Evolutionary conservation across 2,888 invertebrate genomes (phyloP).

Genomic region (Catotricha subobsoleta): DNA sequence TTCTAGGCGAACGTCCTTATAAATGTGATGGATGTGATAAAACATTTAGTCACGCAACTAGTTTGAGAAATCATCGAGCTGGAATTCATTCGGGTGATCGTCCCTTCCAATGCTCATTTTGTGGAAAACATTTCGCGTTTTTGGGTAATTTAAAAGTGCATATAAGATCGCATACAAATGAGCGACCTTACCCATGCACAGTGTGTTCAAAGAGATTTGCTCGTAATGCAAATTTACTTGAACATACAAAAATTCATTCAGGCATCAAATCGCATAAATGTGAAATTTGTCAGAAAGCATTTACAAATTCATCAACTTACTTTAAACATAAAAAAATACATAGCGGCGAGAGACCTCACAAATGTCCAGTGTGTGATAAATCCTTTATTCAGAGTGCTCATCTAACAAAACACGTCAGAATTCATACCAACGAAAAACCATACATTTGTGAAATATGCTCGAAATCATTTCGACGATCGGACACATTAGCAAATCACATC

Average conservation of each 20-base stretch:
- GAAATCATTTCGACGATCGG: conserved; percentile 9
- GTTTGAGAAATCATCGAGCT: conserved; percentile 8
- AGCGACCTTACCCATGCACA: conserved; percentile 8
- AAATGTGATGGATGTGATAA: conserved; percentile 9
- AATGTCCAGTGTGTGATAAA: conserved; percentile 10
- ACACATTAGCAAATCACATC: conserved; percentile 8
- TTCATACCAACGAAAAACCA: conserved; percentile 11
- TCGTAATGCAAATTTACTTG: conserved; percentile 8
- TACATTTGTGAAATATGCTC: conserved; percentile 9
- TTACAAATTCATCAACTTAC: conserved; percentile 6
- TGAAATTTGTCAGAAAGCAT: conserved; percentile 7
- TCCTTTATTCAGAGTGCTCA: conserved; percentile 9
- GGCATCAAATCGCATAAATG: conserved; percentile 8
- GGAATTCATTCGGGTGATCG: conserved; percentile 8
- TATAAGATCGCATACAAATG: conserved; percentile 9
- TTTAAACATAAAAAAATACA: conserved; percentile 10
- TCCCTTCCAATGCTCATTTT: conserved; percentile 9
- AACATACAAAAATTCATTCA: conserved; percentile 8
- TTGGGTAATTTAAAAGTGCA: conserved; percentile 10
- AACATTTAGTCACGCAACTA: conserved; percentile 8
- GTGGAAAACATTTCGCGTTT: conserved; percentile 9
- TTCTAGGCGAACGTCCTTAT: conserved; percentile 7
- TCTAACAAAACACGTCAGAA: conserved; percentile 8
- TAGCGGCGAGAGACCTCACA: conserved; percentile 9
- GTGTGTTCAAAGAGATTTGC: conserved; percentile 10